Evolutionary conservation across 2,113 vertebrate species (phyloP).

Genomic region (Pristiophorus japonicus): DNA sequence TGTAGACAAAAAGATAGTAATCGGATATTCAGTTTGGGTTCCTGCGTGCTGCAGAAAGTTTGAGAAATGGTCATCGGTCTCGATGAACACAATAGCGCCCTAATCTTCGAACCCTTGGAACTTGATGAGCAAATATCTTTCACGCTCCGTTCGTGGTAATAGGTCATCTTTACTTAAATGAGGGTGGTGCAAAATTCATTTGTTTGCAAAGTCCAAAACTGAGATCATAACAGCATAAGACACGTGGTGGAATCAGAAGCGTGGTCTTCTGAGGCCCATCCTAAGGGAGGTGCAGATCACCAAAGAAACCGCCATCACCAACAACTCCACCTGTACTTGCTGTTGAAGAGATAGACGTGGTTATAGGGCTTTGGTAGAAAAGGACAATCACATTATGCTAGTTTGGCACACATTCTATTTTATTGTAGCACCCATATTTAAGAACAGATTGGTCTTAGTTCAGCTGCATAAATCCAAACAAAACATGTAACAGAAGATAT

Average conservation of each 20-base stretch:
- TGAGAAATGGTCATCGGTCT: slow-evolving; percentile 13
- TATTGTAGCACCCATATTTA: neutral
- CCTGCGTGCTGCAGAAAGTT: neutral
- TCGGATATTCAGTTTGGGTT: neutral
- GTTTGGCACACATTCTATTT: too few relatives aligned
- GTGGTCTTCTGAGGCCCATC: neutral
- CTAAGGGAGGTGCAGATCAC: neutral
- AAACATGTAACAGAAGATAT: neutral
- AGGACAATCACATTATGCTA: neutral
- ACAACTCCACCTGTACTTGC: neutral
- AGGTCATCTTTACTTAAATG: neutral
- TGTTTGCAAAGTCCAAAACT: neutral
- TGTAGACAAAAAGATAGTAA: slow-evolving; percentile 32
- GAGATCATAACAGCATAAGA: neutral
- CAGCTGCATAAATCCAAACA: neutral
- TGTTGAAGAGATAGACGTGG: neutral
- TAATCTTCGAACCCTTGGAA: neutral
- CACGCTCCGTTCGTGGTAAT: neutral
- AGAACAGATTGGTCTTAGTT: neutral
- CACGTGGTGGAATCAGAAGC: neutral
- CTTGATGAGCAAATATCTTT: neutral
- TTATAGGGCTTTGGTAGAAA: neutral
- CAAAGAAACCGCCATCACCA: neutral
- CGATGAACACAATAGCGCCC: neutral
- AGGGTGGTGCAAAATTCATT: too few relatives aligned